Evolutionary conservation across 1,140 invertebrate genomes (phyloP), one percentile per base, ranked within the genome.

Genomic region (Neoseiulus cucumeris): DNA sequence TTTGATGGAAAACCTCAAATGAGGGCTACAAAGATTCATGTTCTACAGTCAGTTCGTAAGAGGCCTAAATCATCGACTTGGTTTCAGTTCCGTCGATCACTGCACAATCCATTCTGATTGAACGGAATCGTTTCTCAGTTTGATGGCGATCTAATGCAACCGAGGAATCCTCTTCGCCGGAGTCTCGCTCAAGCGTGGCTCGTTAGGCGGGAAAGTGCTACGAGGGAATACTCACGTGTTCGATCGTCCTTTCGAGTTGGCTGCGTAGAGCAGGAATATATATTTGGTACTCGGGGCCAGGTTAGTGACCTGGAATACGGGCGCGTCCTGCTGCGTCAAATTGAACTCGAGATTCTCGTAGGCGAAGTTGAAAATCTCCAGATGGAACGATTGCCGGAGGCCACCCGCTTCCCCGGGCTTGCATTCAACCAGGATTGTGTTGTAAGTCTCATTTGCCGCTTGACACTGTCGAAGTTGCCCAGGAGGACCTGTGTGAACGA

Each of bases 361-460:
- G 2, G 65, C 65, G 9, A 68, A 68, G 72, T 85, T 85, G 68
- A 84, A 81, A 44, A 88, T 85, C 76, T 90, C 87, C 55, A 90
- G 77, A 47, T 87, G 77, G 75, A 91, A 91, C 72, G 83, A 82
- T 75, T 91, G 87, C 18, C 83, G 80, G 20, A 89, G 79, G 5
- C 87, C 87, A 12, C 87, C 87, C 70, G 88, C 85, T 70, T 83
- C 82, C 20, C 87, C 87, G 0, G 86, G 81, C 55, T 81, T 75
- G 73, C 87, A 89, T 65, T 80, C 82, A 64, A 89, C 85, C 73
- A 84, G 82, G 64, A 88, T 79, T 73, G 67, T 68, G 18, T 59
- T 70, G 28, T 68, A 66, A 44, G 69, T 70, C 47, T 71, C 66
- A 64, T 70, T 68, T 14, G 66, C 65, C 25, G 71, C 39, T 20